Evolutionary conservation across 2,888 invertebrate genomes (phyloP), one percentile per base, ranked within the genome.

Genomic region (Drosophila dives): DNA sequence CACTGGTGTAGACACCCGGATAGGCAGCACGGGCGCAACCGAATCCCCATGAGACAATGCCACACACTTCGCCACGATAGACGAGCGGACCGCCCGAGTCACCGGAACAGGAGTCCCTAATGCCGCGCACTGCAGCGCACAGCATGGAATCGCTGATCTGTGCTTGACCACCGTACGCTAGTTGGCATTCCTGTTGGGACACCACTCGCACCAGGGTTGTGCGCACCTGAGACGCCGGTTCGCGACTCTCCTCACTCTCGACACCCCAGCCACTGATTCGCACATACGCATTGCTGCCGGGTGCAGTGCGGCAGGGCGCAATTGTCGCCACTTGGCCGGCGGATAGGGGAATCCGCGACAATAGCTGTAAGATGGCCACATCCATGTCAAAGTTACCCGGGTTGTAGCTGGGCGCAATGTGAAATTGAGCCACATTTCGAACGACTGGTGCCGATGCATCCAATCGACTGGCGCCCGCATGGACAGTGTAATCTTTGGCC

Each of bases 1-100:
- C 86, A 48, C 58, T 85, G 20, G 91, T 91, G 50, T 92, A 92
- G 0, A 91, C 90, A 2, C 92, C 91, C 1, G 92, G 91, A 77
- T 81, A 90, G 20, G 83, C 76, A 3, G 64, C 36, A 5, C 83
- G 80, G 0, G 75, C 92, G 65, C 92, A 93, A 0, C 92, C 92
- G 45, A 90, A 81, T 26, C 92, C 92, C 89, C 91, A 92, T 0
- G 97, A 97, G 0, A 97, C 96, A 23, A 97, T 94, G 34, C 97
- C 97, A 95, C 93, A 81, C 80, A 93, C 83, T 36, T 86, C 77
- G 1, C 90, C 90, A 3, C 91, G 87, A 45, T 80, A 87, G 3
- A 92, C 89, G 26, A 90, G 74, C 1, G 93, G 93, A 3, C 93
- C 92, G 7, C 93, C 93, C 2, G 93, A 93, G 66, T 93, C 93